Conservation (phyloP, 2,888 invertebrate genomes). For the Stictocephala bisonia region DNA sequence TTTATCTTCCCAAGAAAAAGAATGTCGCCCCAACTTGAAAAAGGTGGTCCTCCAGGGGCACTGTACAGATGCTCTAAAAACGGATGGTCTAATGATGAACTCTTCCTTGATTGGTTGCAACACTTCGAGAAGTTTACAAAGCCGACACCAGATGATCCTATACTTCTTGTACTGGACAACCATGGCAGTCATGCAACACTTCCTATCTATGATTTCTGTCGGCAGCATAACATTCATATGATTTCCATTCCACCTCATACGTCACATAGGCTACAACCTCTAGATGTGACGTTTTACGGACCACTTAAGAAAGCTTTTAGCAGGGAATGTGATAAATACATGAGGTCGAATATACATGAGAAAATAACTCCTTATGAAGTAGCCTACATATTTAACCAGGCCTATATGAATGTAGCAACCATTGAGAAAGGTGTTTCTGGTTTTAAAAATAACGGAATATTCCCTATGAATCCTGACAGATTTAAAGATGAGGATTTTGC, state of each 20-base stretch:
- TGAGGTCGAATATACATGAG: constrained; percentile 24
- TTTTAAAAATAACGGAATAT: constrained; percentile 45
- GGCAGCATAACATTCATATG: constrained; percentile 57
- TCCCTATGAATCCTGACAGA: constrained; percentile 42
- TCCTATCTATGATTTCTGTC: constrained; percentile 53
- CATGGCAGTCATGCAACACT: constrained; percentile 60
- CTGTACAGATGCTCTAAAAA: constrained; percentile 58
- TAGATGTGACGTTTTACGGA: constrained; percentile 58
- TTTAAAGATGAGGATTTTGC: constrained; percentile 42
- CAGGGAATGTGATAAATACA: constrained; percentile 56
- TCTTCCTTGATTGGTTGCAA: constrained; percentile 54
- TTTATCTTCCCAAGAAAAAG: constrained; percentile 65
- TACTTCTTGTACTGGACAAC: constrained; percentile 61
- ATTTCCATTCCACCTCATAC: constrained; percentile 60
- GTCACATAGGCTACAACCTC: constrained; percentile 58
- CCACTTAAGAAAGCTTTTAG: constrained; percentile 60
- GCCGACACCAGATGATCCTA: constrained; percentile 61
- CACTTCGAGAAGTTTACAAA: constrained; percentile 61
- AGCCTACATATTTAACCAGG: constrained; percentile 47
- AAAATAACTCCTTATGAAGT: constrained; percentile 43
- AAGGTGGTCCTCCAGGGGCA: constrained; percentile 54
- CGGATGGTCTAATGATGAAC: constrained; percentile 60
- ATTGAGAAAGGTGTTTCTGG: constrained; percentile 46
- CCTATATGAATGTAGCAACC: constrained; percentile 44
- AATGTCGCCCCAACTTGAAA: too few relatives aligned